Evolutionary conservation across 2,888 invertebrate genomes (phyloP), one percentile per base, ranked within the genome.

Genomic region (Meliscaeva auricollis): DNA sequence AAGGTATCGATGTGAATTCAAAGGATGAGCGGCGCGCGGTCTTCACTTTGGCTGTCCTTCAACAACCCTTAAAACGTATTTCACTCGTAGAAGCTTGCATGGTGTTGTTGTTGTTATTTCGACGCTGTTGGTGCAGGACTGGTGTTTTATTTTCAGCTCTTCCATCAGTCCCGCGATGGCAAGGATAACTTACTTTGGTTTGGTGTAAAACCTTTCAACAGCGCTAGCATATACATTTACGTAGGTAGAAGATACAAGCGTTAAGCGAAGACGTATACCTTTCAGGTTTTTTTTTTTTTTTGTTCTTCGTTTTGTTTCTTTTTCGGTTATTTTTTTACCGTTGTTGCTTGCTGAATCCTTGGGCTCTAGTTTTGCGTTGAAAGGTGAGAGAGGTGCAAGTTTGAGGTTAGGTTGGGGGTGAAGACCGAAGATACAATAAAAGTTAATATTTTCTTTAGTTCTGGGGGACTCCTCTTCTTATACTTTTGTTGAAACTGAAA

Each of bases 381-480:
- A 56, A 38, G 41, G 38, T 30, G 13, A 17, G 11, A 8, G 48
- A 69, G 73, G 81, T 58, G 74, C n/a, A 48, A 70, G 35, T 13
- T 35, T 50, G 35, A 77, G 76, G 84, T 80, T 56, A 77, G 76
- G 62, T 44, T 26, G 26, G 26, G 26, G 26, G 2, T 2, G 4
- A 9, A 26, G n/a, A 38, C 44, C 26, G 44, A 46, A 46, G 64
- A 46, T 69, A 58, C 73, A 77, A 81, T 73, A 85, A 76, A 77
- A 85, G 85, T 81, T 85, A 85, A 81, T 85, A 85, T 84, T 81
- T 85, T 73, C 85, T 64, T 81, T 77, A 44, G 81, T 76, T 81
- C 50, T 66, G 64, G 56, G 75, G 75, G 6, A 13, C 56, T 69
- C 74, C 70, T 70, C 7, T 38, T 81, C 58, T 76, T 58, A 46